Evolutionary conservation across 1,140 invertebrate species (phyloP).

Genomic region (Sarcophaga bullata): DNA sequence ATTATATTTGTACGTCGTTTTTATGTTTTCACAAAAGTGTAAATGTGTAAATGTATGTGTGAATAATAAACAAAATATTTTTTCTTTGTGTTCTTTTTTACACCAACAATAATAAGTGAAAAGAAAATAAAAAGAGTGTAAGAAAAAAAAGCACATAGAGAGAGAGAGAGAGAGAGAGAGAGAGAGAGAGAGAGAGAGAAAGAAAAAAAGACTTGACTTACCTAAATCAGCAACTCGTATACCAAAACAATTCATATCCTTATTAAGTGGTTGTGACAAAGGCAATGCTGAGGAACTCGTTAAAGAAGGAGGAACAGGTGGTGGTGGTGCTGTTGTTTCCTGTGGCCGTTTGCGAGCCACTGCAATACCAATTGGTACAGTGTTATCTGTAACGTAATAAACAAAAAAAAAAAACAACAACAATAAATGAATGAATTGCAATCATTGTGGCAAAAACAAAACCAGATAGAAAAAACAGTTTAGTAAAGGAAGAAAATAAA

Average conservation of each 20-base stretch:
- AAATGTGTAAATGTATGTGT: no score
- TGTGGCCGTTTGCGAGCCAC: constrained; percentile 82
- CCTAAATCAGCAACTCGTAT: constrained; percentile 69
- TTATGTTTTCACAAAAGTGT: no score
- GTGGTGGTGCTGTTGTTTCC: constrained; percentile 68
- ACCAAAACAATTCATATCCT: constrained; percentile 66
- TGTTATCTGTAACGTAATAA: constrained; percentile 63
- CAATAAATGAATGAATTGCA: not conserved
- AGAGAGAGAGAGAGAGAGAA: not conserved
- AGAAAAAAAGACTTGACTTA: constrained; percentile 60
- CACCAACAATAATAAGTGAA: not conserved
- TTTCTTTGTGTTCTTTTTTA: no score
- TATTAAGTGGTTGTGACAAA: constrained; percentile 59
- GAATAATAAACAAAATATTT: no score
- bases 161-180: not conserved
- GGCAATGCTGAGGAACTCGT: constrained; percentile 52
- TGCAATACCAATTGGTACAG: constrained; percentile 87
- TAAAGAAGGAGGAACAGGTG: constrained; percentile 52
- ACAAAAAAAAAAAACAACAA: constrained; percentile 29
- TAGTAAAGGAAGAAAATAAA: not conserved
- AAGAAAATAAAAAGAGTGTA: not conserved
- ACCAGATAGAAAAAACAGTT: not conserved
- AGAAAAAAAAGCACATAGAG: not conserved
- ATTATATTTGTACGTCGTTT: no score
- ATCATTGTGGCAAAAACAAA: not conserved